Base-by-base conservation (phyloP, 2,113 vertebrate species). In the Isichthys henryi region DNA sequence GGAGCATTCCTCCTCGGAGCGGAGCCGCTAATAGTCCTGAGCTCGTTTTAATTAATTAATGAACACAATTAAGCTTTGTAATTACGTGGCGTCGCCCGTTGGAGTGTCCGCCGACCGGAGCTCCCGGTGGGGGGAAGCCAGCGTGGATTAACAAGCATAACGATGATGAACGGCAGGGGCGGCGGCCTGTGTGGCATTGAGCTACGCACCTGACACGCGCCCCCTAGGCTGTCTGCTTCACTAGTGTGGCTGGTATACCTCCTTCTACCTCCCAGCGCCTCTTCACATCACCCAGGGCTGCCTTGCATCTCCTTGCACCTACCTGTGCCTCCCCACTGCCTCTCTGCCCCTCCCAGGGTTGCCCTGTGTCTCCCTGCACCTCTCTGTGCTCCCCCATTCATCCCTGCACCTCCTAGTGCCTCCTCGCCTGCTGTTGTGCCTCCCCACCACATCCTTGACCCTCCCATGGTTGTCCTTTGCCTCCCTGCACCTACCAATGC, bases 11-110 rank as follows among this genome's bases (percentile, higher is more conserved):
- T 10, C 85, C 85, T 56, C 27, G 2, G 49, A 43, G 50, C 85
- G 35, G n/a, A 21, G 85, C 50, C 5, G 50, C 50, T 56, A 87
- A 87, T 53, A 53, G 85, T 39, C 85, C 48, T 50, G 48, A 27
- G 50, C 85, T 87, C 15, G 2, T 87, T 87, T 87, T 87, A 87
- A 87, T 87, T 53, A 52, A 87, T 87, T 87, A 87, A 87, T 87
- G 48, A 87, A 87, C 48, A 87, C 85, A 52, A 52, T 87, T 87
- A 87, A 87, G 85, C n/a, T 53, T 53, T 87, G 85, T 87, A 87
- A 87, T 87, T 53, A 87, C 15, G 48, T 7, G 10, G 85, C 17
- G n/a, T 87, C 48, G 50, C 85, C 48, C 27, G 85, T 35, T 53
- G 4, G n/a, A 31, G 27, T 49, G 48, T 86, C 84, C 49, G n/a